A percentile compares a stretch with the other conserved stretches of the same genome.
These are phyloP conservation scores for Palythoa grandis DNA, from an alignment of 92 coral and sea anemone species.

Conservation along the genomic window DNA sequence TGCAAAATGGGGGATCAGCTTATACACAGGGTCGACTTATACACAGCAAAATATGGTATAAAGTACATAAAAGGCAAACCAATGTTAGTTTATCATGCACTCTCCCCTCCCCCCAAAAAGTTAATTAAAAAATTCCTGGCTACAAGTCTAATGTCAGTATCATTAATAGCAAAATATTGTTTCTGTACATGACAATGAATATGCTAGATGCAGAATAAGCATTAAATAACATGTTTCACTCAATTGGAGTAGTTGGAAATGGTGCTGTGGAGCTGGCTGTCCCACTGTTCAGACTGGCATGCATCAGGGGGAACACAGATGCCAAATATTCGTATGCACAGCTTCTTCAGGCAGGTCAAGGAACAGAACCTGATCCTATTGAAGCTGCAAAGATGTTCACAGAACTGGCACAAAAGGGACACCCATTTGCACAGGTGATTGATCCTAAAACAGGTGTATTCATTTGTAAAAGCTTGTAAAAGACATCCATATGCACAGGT, in stretches of 20 bases:
- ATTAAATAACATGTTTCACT: neutral
- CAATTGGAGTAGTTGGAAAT: slow-evolving; percentile 70
- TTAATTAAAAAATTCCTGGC: neutral
- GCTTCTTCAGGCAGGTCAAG: slow-evolving; percentile 90
- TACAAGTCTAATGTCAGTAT: neutral
- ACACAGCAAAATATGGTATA: too few species aligned
- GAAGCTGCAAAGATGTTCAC: slow-evolving; percentile 90
- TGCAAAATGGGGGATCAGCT: too few species aligned
- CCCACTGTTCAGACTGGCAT: slow-evolving; percentile 88
- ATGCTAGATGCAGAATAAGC: neutral
- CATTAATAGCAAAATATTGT: neutral
- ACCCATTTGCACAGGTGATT: slow-evolving; percentile 98
- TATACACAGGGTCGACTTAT: too few species aligned
- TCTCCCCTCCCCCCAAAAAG: too few species aligned
- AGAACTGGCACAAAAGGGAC: slow-evolving; percentile 86
- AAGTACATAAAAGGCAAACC: too few species aligned
- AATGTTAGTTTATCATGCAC: too few species aligned
- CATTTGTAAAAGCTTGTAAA: too few species aligned
- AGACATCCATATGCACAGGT: too few species aligned
- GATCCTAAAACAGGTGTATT: neutral
- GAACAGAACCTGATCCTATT: slow-evolving; percentile 80
- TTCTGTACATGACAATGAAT: neutral
- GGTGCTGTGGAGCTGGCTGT: slow-evolving; percentile 86
- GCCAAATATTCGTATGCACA: slow-evolving; percentile 97
- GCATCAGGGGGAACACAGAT: slow-evolving; percentile 88